A percentile compares a stretch with the other conserved stretches of the same genome.
Conservation (phyloP, 2,113 vertebrate species). For the Columbina picui region DNA sequence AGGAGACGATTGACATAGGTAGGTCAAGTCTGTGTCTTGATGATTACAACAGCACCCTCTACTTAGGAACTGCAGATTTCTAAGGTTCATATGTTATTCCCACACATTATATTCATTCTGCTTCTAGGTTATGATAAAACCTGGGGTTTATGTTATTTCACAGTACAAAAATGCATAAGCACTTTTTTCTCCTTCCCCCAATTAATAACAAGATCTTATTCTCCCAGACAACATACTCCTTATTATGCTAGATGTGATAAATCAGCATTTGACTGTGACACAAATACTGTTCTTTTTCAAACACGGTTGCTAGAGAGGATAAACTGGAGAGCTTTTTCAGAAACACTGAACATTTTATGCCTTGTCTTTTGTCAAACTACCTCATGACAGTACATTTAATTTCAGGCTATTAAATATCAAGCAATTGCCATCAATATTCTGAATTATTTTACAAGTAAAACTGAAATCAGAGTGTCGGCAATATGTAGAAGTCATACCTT, state of each 20-base stretch:
- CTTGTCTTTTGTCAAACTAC: not conserved
- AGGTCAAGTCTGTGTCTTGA: not conserved
- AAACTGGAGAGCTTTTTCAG: not conserved
- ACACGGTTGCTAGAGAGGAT: not conserved
- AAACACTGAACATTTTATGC: not conserved
- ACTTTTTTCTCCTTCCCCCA: not conserved
- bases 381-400: not conserved
- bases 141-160: not conserved
- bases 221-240: not conserved
- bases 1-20: slow-evolving; percentile 52
- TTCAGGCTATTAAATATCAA: not conserved
- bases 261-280: not conserved
- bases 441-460: not conserved
- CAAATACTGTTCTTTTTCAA: not conserved
- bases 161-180: not conserved
- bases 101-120: not conserved
- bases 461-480: not conserved
- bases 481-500: not conserved
- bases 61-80: not conserved
- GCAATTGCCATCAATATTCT: not conserved
- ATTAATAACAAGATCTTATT: not conserved
- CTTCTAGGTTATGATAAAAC: not conserved
- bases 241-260: not conserved
- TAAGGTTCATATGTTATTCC: not conserved
- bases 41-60: not conserved